Evolutionary conservation across 2,797 vertebrate species (phyloP), one percentile per base, ranked within the genome.

Genomic region (Gambelia wislizenii): DNA sequence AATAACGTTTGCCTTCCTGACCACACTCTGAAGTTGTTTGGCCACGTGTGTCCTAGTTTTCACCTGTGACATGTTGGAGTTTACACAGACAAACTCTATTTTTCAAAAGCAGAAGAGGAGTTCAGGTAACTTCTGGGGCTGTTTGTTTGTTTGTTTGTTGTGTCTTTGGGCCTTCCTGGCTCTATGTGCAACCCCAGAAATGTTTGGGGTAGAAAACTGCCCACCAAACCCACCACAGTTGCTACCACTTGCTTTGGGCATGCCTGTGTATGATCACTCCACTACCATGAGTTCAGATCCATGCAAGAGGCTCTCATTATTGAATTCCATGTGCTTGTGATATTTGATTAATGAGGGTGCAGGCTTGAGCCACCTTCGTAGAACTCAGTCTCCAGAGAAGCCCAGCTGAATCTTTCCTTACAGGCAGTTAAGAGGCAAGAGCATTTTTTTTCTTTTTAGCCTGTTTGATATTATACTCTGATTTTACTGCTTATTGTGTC

Each of bases 361-460:
- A n/a, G 47, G 36, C 77, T n/a, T 69, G 59, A 87, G 42, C 33
- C 18, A 36, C 72, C 69, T 87, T 56, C 44, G 33, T 61, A 47
- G 54, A 79, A 74, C 69, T 64, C 59, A 39, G 4, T 88, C 79
- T 88, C 79, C 33, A 36, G 70, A 88, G 80, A 88, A 83, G n/a
- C 54, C 54, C 70, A 6, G 70, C 42, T 83, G 81, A 88, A 83
- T 72, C 33, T 56, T 82, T 42, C 56, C 80, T 83, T 83, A 61
- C 39, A 88, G 52, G 80, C 67, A 75, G 82, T 72, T 83, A 75
- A 36, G 56, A 83, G 22, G 80, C 79, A 88, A 87, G 36, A 49
- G 86, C 69, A 85, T 52, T 54, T 22, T 30, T 56, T 69, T 75
- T n/a, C 77, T 87, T 87, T 87, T 87, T n/a, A 47, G 59, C 52